These are phyloP conservation scores for Chironex yamaguchii DNA, from an alignment of 30 jellyfish, hydroid and myxozoan species.

Conservation along the genomic window DNA sequence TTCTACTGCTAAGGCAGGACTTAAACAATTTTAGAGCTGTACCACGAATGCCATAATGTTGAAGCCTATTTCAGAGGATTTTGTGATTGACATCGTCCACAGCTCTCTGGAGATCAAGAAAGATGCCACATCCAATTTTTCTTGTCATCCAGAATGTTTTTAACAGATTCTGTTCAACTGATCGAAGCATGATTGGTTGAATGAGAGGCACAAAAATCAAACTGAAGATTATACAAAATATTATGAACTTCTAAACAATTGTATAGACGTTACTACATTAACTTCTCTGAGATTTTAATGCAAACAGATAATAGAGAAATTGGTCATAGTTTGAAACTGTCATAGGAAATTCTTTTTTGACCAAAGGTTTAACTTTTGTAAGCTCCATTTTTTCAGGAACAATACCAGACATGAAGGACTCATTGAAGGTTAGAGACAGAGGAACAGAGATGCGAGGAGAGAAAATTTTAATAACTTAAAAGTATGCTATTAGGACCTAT, in stretches of 20 bases:
- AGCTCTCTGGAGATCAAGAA: slow-evolving; percentile 40
- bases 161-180: slow-evolving; percentile 24
- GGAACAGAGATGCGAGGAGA: slow-evolving; percentile 52
- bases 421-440: slow-evolving; percentile 38
- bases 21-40: slow-evolving; percentile 31
- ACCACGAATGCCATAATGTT: slow-evolving; percentile 63
- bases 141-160: slow-evolving; percentile 7
- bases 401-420: slow-evolving; percentile 36
- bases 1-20: slow-evolving; percentile 58
- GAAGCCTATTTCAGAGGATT: slow-evolving; percentile 6
- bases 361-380: slow-evolving; percentile 46
- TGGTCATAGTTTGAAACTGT: slow-evolving; percentile 49
- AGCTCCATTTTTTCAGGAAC: slow-evolving; percentile 44
- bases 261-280: slow-evolving; percentile 32
- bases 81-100: slow-evolving; percentile 48
- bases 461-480: slow-evolving; percentile 12
- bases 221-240: slow-evolving; percentile 21
- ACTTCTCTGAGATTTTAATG: slow-evolving; percentile 16
- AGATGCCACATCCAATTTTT: slow-evolving; percentile 38
- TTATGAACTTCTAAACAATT: slow-evolving; percentile 15
- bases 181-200: slow-evolving; percentile 15
- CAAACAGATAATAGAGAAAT: slow-evolving; percentile 37
- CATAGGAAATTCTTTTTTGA: slow-evolving; percentile 48
- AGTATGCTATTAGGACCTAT: slow-evolving; percentile 65
- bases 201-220: slow-evolving; percentile 41